Conservation (phyloP, 2,888 invertebrate species). For the Lymantria monacha region DNA sequence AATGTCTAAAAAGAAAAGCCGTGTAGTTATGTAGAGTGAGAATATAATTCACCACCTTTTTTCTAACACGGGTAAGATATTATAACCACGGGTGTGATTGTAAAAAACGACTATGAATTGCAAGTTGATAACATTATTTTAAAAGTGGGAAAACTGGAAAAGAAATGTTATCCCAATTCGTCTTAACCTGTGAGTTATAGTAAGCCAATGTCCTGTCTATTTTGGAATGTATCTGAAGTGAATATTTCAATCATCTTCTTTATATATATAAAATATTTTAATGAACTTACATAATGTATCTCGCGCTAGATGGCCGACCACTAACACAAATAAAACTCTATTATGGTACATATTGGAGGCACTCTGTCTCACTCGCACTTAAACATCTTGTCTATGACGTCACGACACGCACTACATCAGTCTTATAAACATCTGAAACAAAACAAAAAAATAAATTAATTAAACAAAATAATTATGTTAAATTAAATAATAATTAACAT, state of each 20-base stretch:
- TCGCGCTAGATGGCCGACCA: conserved; percentile 8
- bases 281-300: conserved; percentile 21
- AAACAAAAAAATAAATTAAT: conserved; percentile 1
- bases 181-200: too few species aligned
- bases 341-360: conserved; percentile 17
- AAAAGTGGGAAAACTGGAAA: too few species aligned
- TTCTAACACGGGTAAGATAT: too few species aligned
- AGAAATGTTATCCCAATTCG: too few species aligned
- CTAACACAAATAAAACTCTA: conserved; percentile 13
- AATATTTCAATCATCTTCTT: background rate
- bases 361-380: conserved; percentile 14
- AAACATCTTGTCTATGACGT: conserved; percentile 22
- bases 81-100: too few species aligned
- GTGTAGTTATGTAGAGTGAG: too few species aligned
- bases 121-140: too few species aligned
- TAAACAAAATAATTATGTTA: background rate
- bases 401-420: conserved; percentile 15
- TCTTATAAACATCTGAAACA: conserved; percentile 23
- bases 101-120: too few species aligned
- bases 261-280: background rate
- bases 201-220: too few species aligned
- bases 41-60: too few species aligned
- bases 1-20: too few species aligned
- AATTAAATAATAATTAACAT: background rate
- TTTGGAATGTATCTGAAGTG: too few species aligned